Percentiles rank a stretch among this genome's conserved stretches.
Evolutionary conservation across 1,140 invertebrate genomes (phyloP).

Genomic region (Gonioctena quinquepunctata): DNA sequence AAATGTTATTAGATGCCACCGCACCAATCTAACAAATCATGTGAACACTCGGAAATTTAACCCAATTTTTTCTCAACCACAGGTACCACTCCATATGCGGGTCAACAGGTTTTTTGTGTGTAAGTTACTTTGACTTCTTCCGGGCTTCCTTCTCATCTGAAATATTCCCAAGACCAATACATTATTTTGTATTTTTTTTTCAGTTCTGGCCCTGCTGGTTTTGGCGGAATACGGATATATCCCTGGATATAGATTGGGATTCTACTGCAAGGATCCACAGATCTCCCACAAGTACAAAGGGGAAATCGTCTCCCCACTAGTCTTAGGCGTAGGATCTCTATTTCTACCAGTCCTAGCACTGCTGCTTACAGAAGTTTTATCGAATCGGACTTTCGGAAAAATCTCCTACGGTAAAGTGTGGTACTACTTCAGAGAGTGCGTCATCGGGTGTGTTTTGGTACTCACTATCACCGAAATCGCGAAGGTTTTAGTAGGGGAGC

Average conservation of each 20-base stretch:
- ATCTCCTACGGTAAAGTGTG: conserved; percentile 35
- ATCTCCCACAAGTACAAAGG: conserved; percentile 64
- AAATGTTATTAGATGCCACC: no score
- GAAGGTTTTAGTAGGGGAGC: conserved; percentile 70
- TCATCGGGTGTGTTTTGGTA: conserved; percentile 40
- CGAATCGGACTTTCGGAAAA: conserved; percentile 26
- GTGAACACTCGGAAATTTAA: no score
- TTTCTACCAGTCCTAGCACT: conserved; percentile 54
- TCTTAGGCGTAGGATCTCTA: conserved; percentile 51
- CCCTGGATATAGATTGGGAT: conserved; percentile 61
- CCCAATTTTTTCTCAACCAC: conserved; percentile 5
- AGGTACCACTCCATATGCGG: conserved; percentile 15
- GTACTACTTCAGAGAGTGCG: conserved; percentile 45
- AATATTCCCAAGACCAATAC: not conserved
- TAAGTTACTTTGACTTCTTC: conserved; percentile 13
- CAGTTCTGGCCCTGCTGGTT: conserved; percentile 37
- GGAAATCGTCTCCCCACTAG: conserved; percentile 61
- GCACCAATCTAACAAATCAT: no score
- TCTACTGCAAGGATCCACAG: conserved; percentile 67
- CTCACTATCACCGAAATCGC: conserved; percentile 59
- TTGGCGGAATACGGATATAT: conserved; percentile 60
- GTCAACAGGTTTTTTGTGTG: conserved; percentile 24
- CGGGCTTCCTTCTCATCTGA: not conserved
- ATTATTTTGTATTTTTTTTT: conserved; percentile 29
- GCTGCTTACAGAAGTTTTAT: conserved; percentile 35